These are phyloP conservation scores for Hemithea aestivaria DNA, from an alignment of 2,888 invertebrate species.

Conservation along the genomic window DNA sequence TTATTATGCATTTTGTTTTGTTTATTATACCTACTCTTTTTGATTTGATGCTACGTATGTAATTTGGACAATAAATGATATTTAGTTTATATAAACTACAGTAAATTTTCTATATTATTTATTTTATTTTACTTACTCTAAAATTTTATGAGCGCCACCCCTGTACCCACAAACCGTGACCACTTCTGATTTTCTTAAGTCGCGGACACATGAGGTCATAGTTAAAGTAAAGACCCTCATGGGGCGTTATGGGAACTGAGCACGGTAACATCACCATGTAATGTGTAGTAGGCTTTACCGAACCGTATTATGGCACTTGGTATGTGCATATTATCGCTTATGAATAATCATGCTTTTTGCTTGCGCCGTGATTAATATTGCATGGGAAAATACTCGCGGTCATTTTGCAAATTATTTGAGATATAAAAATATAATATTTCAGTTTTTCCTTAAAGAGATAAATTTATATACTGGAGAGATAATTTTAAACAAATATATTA, in stretches of 20 bases:
- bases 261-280: constrained; percentile 70
- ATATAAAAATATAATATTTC: too few relatives aligned
- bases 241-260: constrained; percentile 79
- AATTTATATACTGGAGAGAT: too few relatives aligned
- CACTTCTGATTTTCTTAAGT: constrained; percentile 77
- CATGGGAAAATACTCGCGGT: constrained; percentile 1
- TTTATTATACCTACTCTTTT: too few relatives aligned
- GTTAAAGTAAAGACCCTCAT: constrained; percentile 73
- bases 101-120: too few relatives aligned
- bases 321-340: constrained; percentile 55
- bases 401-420: too few relatives aligned
- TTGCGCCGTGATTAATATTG: constrained; percentile 11
- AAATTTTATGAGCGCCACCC: constrained; percentile 37
- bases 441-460: too few relatives aligned
- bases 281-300: constrained; percentile 63
- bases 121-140: too few relatives aligned
- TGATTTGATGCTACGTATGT: too few relatives aligned
- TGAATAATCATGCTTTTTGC: constrained; percentile 39
- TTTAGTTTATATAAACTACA: too few relatives aligned
- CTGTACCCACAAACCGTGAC: constrained; percentile 53
- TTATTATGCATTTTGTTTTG: too few relatives aligned
- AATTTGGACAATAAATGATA: too few relatives aligned
- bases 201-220: constrained; percentile 78
- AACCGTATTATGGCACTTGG: constrained; percentile 37
- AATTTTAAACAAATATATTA: too few relatives aligned